Evolutionary conservation across 2,113 vertebrate species (phyloP).

Genomic region (Alosa alosa): DNA sequence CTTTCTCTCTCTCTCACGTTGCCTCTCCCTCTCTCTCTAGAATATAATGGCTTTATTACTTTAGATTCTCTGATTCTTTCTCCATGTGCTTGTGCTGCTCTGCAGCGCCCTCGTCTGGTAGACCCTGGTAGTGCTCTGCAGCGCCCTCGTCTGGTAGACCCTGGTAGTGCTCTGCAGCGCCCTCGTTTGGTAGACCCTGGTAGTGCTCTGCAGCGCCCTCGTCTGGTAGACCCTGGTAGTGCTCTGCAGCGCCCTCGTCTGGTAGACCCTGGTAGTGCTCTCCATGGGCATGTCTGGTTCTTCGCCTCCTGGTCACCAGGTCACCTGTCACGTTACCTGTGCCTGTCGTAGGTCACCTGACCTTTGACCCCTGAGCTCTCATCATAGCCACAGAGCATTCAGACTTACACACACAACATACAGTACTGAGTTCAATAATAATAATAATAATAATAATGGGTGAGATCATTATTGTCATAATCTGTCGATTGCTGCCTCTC

Average conservation of each 20-base stretch:
- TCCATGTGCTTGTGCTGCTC: neutral
- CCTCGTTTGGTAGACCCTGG: neutral
- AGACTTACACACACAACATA: constrained; percentile 78
- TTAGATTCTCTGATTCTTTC: neutral
- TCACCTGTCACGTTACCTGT: neutral
- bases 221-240: neutral
- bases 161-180: neutral
- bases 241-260: no score
- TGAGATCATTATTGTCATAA: constrained; percentile 27
- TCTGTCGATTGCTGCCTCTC: neutral
- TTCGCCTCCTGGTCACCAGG: neutral
- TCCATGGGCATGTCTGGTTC: neutral
- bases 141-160: no score
- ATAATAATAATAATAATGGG: constrained; percentile 34
- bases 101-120: neutral
- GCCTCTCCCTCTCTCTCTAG: no score
- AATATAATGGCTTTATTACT: neutral
- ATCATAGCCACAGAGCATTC: no score
- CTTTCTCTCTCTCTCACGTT: no score
- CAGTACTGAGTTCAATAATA: constrained; percentile 81
- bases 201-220: neutral
- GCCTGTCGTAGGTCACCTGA: constrained; percentile 1
- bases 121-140: neutral
- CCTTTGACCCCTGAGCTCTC: constrained; percentile 64
- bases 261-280: no score